Percentiles rank a stretch among this genome's conserved stretches.
Evolutionary conservation across 2,797 vertebrate genomes (phyloP).

Genomic region (Pseudomugil gertrudae): DNA sequence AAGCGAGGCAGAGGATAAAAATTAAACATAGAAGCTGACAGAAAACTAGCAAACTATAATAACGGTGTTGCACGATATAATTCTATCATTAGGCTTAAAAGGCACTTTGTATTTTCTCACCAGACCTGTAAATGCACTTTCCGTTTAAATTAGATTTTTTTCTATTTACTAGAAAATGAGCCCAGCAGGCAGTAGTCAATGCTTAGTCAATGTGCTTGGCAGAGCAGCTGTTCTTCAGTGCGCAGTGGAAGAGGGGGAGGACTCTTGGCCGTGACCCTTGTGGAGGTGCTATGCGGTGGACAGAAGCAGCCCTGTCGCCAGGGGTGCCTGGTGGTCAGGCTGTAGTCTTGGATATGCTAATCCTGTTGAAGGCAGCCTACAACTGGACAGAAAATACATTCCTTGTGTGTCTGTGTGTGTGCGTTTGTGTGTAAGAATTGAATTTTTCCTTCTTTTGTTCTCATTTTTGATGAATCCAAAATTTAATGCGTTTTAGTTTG

Average conservation of each 20-base stretch:
- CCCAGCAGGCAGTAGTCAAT: conserved; percentile 76
- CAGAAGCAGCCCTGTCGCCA: conserved; percentile 69
- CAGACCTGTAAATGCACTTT: conserved; percentile 67
- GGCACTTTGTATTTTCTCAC: conserved; percentile 62
- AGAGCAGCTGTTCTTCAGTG: conserved; percentile 75
- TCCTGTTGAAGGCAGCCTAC: conserved; percentile 39
- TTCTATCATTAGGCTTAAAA: conserved; percentile 59
- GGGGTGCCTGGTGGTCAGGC: conserved; percentile 57
- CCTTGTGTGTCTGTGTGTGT: background rate
- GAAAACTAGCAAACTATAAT: conserved; percentile 47
- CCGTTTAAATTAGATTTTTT: conserved; percentile 68
- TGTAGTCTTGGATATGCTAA: conserved; percentile 54
- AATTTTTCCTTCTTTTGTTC: background rate
- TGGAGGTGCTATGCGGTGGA: conserved; percentile 68
- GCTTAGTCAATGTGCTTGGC: conserved; percentile 76
- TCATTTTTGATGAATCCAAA: background rate
- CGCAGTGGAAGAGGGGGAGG: conserved; percentile 63
- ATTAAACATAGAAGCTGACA: conserved; percentile 31
- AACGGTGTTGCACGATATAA: conserved; percentile 41
- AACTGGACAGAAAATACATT: conserved; percentile 32
- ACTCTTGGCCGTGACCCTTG: conserved; percentile 74
- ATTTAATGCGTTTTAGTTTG: background rate
- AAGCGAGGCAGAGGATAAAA: conserved; percentile 28
- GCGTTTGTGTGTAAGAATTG: conserved; percentile 6
- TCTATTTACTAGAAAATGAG: conserved; percentile 74